phyloP scores from a whole-genome alignment of 2,888 invertebrate genomes.

The Eristalis intricaria region DNA sequence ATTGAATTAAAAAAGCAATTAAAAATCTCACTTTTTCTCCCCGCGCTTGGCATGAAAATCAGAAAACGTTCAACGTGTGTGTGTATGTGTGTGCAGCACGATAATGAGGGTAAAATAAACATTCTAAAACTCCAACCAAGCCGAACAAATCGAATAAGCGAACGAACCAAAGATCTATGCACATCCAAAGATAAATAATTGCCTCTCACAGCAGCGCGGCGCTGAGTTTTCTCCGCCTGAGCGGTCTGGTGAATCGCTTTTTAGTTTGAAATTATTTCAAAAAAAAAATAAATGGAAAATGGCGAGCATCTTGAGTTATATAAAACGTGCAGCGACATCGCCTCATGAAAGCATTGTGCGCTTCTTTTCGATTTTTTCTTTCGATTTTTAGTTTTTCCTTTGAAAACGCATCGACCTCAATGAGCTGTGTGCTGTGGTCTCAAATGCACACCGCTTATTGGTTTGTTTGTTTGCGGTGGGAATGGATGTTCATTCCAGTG shows the following conservation, averaged over 20 bases:
- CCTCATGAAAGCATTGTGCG: background rate
- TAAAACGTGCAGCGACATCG: constrained; percentile 27
- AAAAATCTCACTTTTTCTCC: background rate
- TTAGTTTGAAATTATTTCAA: background rate
- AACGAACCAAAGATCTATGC: constrained; percentile 4
- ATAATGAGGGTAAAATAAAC: constrained; percentile 35
- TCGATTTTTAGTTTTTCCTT: constrained; percentile 21
- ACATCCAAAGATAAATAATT: constrained; percentile 47
- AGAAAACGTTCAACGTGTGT: background rate
- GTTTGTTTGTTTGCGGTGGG: constrained; percentile 25
- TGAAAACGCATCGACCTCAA: constrained; percentile 63
- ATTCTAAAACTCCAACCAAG: constrained; percentile 58
- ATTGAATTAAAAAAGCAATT: constrained; percentile 18
- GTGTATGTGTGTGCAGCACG: background rate
- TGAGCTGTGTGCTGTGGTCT: constrained; percentile 30
- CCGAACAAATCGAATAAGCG: constrained; percentile 41
- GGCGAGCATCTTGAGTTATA: constrained; percentile 52
- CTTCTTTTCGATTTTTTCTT: background rate
- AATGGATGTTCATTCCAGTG: constrained; percentile 30
- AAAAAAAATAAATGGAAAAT: constrained; percentile 4
- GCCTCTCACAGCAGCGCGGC: constrained; percentile 28
- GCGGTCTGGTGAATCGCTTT: constrained; percentile 58
- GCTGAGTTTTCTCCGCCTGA: constrained; percentile 58
- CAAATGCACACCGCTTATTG: constrained; percentile 44
- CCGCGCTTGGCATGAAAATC: background rate